Conservation (phyloP, 2,797 vertebrate genomes). For the Trichosurus vulpecula region DNA sequence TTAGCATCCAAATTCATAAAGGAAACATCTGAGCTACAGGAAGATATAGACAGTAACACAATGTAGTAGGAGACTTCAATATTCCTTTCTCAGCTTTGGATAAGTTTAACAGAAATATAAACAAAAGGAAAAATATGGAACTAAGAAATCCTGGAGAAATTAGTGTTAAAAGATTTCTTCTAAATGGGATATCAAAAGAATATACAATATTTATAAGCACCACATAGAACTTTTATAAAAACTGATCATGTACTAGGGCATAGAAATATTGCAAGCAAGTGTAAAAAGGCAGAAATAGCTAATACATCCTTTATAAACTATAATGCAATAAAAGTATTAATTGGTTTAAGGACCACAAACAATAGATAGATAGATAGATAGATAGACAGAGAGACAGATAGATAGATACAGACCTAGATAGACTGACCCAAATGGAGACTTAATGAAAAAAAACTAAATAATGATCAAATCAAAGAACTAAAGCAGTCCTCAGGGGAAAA, state of each 20-base stretch:
- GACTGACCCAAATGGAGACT: not conserved
- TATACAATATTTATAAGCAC: not conserved
- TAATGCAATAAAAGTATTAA: not conserved
- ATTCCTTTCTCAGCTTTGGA: not conserved
- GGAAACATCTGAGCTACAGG: not conserved
- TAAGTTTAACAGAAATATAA: not conserved
- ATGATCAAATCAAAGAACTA: not conserved
- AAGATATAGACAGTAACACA: not conserved
- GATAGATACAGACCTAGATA: not conserved
- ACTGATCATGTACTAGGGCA: not conserved
- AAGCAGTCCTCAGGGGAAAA: not conserved
- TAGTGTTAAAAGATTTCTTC: not conserved
- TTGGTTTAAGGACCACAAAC: not conserved
- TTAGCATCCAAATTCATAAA: not conserved
- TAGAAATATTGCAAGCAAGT: not conserved
- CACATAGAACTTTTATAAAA: not conserved
- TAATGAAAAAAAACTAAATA: not conserved
- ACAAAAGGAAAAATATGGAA: not conserved
- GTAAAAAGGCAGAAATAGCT: not conserved
- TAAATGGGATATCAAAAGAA: not conserved
- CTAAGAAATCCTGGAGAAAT: not conserved
- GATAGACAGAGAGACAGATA: too few species aligned
- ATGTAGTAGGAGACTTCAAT: not conserved
- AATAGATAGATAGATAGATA: not conserved
- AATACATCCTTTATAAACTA: not conserved